Percentiles rank a stretch among this genome's conserved stretches.
Evolutionary conservation across 2,888 invertebrate species (phyloP).

Genomic region (Drosophila anomelani): DNA sequence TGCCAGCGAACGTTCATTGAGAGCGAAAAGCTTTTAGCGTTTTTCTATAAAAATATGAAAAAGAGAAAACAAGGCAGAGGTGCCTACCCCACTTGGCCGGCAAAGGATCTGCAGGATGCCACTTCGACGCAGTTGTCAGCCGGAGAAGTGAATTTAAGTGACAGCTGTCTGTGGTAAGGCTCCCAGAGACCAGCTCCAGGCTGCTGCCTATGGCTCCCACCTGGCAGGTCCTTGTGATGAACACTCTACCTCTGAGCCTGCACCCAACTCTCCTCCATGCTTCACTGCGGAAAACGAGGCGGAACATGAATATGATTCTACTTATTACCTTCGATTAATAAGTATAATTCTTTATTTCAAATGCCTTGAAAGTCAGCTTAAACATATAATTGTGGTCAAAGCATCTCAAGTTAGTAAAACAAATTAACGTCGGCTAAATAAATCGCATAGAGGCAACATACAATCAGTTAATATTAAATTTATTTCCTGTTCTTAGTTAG

Average conservation of each 20-base stretch:
- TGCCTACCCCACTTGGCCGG: not conserved
- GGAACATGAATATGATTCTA: not conserved
- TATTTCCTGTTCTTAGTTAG: not conserved
- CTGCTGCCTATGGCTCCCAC: slow-evolving; percentile 1
- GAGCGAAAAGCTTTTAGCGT: slow-evolving; percentile 51
- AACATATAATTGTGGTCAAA: too few relatives aligned
- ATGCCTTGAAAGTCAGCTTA: not conserved
- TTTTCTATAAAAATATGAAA: not conserved
- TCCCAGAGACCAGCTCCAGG: not conserved
- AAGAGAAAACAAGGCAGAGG: not conserved
- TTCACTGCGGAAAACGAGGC: not conserved
- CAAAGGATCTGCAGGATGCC: slow-evolving; percentile 29
- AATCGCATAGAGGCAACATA: not conserved
- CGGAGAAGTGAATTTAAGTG: slow-evolving; percentile 49
- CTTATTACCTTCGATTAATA: not conserved
- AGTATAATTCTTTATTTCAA: not conserved
- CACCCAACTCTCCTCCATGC: not conserved
- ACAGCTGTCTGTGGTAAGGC: slow-evolving; percentile 48
- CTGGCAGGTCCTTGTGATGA: not conserved
- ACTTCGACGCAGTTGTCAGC: slow-evolving; percentile 43
- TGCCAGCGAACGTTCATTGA: slow-evolving; percentile 29
- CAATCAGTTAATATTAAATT: not conserved
- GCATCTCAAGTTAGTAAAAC: not conserved
- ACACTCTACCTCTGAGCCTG: not conserved
- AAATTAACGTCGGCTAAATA: not conserved